Base-by-base conservation (phyloP, 2,888 invertebrate genomes). In the Xestobium rufovillosum region DNA sequence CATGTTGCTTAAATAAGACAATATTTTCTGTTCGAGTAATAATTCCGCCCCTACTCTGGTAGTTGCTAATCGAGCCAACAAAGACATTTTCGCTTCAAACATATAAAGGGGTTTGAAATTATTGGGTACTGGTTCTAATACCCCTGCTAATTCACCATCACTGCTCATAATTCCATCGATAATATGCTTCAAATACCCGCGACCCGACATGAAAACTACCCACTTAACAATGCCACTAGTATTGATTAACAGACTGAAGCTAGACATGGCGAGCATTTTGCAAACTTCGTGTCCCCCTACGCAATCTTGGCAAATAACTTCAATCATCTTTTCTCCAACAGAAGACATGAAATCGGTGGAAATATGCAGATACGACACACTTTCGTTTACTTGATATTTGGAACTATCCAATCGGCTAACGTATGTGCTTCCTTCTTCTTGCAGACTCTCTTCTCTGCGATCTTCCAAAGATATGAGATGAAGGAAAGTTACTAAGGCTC, bases 261-360 rank as follows among this genome's bases (percentile, higher is more conserved):
- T 83, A 0, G 88, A 78, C 48, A 94, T 68, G 1, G 91, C 85
- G 35, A 90, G 71, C 83, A 92, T 89, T 65, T 88, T 80, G 55
- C 88, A 88, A 8, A 94, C 82, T 50, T 91, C 88, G 56, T 90
- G 89, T 0, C 89, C 89, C 1, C 86, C 83, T 6, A 86, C 83
- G 41, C 86, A 86, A 64, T 94, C 92, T 35, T 86, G 79, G 49
- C 90, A 89, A 34, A 92, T 64, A 19, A 80, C 79, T 49, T 86
- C 81, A 57, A 89, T 80, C 30, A 92, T 62, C 54, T 81, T 80
- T 45, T 87, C 85, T 0, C 90, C 89, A 49, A 86, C 88, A 3
- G 78, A 74, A 11, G 75, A 70, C 14, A 90, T 71, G 0, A 80
- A 74, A 44, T 78, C 75, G 12, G 76, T 67, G 2, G 78, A 57